A percentile compares a stretch with the other conserved stretches of the same genome.
These are phyloP conservation scores for Sigmodon hispidus DNA, from an alignment of 2,113 vertebrate species.

Conservation along the genomic window DNA sequence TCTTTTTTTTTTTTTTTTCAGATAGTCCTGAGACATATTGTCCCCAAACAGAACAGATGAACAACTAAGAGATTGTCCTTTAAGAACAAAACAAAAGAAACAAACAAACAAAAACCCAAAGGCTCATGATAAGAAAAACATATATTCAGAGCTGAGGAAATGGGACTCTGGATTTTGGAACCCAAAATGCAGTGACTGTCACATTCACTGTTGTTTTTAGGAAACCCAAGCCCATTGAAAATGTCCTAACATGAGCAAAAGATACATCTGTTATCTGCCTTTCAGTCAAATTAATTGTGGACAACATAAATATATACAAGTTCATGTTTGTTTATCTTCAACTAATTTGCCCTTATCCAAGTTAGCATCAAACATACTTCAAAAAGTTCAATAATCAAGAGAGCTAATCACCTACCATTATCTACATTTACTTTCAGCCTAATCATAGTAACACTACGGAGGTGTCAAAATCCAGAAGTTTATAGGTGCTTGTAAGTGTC, in stretches of 20 bases:
- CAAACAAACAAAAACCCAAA: background rate
- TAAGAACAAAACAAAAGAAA: background rate
- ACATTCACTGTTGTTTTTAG: background rate
- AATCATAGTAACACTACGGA: constrained; percentile 1
- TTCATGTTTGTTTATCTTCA: constrained; percentile 41
- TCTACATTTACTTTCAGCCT: constrained; percentile 10
- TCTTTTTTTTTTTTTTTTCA: background rate
- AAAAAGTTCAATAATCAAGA: background rate
- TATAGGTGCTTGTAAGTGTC: background rate
- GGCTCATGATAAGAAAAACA: background rate
- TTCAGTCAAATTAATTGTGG: background rate
- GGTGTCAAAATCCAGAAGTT: constrained; percentile 38
- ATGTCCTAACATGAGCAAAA: background rate
- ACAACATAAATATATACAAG: background rate
- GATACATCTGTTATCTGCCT: background rate
- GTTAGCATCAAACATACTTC: constrained; percentile 27
- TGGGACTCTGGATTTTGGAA: background rate
- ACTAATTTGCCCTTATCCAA: constrained; percentile 48
- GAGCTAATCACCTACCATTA: constrained; percentile 14
- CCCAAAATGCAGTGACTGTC: background rate
- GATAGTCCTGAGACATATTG: background rate
- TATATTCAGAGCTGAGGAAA: constrained; percentile 12
- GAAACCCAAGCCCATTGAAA: background rate
- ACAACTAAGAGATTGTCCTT: background rate
- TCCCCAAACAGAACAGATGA: background rate